A percentile compares a stretch with the other conserved stretches of the same genome.
Evolutionary conservation across 2,113 vertebrate species (phyloP).

Genomic region (Raphicerus campestris): DNA sequence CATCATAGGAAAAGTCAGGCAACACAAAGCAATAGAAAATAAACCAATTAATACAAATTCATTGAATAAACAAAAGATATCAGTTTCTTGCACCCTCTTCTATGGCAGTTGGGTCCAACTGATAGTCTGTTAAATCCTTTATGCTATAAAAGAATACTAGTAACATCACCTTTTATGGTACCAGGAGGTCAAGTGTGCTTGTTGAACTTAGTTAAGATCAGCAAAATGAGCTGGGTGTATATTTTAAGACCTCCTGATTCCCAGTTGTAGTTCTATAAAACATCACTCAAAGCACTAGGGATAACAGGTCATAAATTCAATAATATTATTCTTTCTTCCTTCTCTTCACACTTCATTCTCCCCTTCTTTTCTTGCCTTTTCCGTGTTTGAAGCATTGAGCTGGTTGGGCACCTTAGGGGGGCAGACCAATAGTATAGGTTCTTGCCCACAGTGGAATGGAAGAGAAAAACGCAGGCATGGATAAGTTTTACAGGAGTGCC

Average conservation of each 20-base stretch:
- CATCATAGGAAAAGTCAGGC: not conserved
- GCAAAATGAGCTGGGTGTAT: not conserved
- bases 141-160: not conserved
- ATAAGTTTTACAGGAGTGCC: not conserved
- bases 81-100: not conserved
- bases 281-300: not conserved
- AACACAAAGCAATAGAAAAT: not conserved
- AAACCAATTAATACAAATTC: not conserved
- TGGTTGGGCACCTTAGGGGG: not conserved
- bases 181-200: constrained; percentile 1
- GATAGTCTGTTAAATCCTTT: not conserved
- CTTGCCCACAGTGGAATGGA: not conserved
- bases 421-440: not conserved
- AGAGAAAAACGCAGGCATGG: not conserved
- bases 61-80: not conserved
- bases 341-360: constrained; percentile 16
- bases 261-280: constrained; percentile 43
- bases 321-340: constrained; percentile 55
- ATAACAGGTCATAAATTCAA: constrained; percentile 48
- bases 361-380: constrained; percentile 11
- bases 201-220: constrained; percentile 48
- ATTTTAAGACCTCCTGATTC: constrained; percentile 48
- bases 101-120: not conserved
- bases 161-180: not conserved
- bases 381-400: constrained; percentile 38